Conservation (phyloP, 2,797 vertebrate species). For the Petrocephalus sullivani region DNA sequence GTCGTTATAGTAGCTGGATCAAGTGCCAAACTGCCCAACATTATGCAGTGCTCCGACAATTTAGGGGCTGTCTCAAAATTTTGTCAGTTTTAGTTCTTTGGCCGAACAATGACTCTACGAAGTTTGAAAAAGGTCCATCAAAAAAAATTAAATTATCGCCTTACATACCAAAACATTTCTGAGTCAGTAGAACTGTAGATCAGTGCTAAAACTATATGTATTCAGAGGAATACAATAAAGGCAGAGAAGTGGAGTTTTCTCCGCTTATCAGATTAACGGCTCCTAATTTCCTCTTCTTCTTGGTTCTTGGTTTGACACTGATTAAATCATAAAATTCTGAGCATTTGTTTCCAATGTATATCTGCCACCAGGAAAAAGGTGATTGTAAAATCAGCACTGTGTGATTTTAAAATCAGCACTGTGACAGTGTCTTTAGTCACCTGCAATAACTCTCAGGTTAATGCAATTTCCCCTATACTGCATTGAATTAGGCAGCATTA, state of each 20-base stretch:
- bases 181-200: not conserved
- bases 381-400: not conserved
- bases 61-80: not conserved
- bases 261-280: not conserved
- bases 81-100: not conserved
- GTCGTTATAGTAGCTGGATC: not conserved
- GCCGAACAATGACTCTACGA: not conserved
- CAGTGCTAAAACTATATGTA: not conserved
- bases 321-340: not conserved
- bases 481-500: not conserved
- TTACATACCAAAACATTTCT: not conserved
- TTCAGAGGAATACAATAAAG: not conserved
- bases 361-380: not conserved
- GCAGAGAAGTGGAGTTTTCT: not conserved
- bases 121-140: not conserved
- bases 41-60: not conserved
- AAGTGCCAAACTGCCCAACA: not conserved
- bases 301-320: not conserved
- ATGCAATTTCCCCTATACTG: not conserved
- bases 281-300: not conserved
- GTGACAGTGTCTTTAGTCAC: not conserved
- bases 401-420: not conserved
- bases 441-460: not conserved
- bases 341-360: not conserved
- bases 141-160: not conserved